These are phyloP conservation scores for Onychostruthus taczanowskii DNA, from an alignment of 2,113 vertebrate species.

Conservation along the genomic window DNA sequence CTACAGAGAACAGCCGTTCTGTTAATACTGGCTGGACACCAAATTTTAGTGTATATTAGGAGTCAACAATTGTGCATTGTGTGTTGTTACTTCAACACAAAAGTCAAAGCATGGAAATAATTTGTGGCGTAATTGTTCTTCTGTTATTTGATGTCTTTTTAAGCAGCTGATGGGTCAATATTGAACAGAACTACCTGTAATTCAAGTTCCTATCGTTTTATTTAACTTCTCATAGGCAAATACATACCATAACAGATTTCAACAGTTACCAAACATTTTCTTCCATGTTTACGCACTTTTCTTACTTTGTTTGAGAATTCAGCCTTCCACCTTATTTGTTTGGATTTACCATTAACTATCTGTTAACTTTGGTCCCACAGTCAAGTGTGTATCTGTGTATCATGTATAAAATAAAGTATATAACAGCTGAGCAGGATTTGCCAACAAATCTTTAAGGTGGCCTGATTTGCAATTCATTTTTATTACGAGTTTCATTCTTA, in stretches of 20 bases:
- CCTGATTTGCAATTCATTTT: background rate
- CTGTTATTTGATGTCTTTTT: constrained; percentile 40
- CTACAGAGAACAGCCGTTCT: constrained; percentile 7
- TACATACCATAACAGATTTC: background rate
- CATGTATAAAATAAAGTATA: background rate
- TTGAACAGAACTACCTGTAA: constrained; percentile 60
- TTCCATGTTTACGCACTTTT: background rate
- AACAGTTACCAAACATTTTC: background rate
- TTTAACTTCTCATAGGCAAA: constrained; percentile 20
- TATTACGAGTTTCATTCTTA: background rate
- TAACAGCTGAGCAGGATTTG: background rate
- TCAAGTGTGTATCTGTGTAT: background rate
- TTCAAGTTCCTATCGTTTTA: constrained; percentile 56
- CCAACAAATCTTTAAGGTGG: background rate
- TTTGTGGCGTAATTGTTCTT: constrained; percentile 19
- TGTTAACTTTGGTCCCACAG: background rate
- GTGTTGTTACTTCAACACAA: background rate
- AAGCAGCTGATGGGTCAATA: constrained; percentile 51
- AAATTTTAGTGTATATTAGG: constrained; percentile 20
- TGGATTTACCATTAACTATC: background rate
- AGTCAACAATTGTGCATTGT: constrained; percentile 48
- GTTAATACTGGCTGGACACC: constrained; percentile 43
- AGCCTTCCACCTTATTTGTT: background rate
- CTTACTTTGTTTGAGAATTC: background rate
- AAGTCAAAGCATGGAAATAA: constrained; percentile 34